phyloP scores from a whole-genome alignment of 2,113 vertebrate genomes.

The Empidonax traillii region DNA sequence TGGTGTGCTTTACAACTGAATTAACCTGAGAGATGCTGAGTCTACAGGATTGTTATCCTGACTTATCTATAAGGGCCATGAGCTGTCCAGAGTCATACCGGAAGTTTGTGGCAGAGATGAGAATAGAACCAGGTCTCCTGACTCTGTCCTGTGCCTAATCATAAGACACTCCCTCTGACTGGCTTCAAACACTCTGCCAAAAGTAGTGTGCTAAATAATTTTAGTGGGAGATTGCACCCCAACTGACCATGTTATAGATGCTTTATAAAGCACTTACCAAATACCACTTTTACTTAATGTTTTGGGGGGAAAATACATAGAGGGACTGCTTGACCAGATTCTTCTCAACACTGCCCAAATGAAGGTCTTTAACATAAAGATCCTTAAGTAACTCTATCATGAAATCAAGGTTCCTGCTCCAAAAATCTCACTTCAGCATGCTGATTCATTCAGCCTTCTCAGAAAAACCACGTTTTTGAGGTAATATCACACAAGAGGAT shows the following conservation, averaged over 20 bases:
- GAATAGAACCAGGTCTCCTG: conserved; percentile 47
- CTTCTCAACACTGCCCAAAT: not conserved
- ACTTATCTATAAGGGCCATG: not conserved
- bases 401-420: not conserved
- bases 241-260: not conserved
- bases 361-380: not conserved
- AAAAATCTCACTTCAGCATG: not conserved
- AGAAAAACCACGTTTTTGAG: not conserved
- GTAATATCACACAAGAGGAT: not conserved
- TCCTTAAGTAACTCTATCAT: not conserved
- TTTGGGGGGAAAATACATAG: not conserved
- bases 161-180: conserved; percentile 22
- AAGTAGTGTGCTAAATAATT: not conserved
- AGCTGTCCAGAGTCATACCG: conserved; percentile 12
- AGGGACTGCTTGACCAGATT: not conserved
- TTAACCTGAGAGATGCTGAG: not conserved
- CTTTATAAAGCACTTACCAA: not conserved
- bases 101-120: conserved; percentile 12
- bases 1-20: not conserved
- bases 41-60: not conserved
- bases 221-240: not conserved
- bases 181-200: not conserved
- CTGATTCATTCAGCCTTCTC: not conserved
- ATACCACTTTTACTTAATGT: not conserved
- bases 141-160: conserved; percentile 34